Evolutionary conservation across 2,113 vertebrate genomes (phyloP).

Genomic region (Nibea coibor): DNA sequence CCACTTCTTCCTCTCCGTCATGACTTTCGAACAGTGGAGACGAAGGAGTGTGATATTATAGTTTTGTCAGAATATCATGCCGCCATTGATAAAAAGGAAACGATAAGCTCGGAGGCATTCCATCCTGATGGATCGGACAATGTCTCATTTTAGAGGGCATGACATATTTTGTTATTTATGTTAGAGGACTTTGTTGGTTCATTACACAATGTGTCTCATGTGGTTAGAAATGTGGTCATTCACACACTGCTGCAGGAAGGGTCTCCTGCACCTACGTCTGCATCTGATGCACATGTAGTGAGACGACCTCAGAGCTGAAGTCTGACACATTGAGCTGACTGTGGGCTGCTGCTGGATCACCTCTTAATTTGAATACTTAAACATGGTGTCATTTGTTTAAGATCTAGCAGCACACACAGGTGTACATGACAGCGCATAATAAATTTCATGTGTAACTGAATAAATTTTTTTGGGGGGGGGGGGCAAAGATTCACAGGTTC

Average conservation of each 20-base stretch:
- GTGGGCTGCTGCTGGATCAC: not conserved
- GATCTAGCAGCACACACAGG: not conserved
- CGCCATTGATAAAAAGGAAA: too few species aligned
- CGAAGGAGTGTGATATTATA: too few species aligned
- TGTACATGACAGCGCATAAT: not conserved
- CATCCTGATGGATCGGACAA: too few species aligned
- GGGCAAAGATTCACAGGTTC: not conserved
- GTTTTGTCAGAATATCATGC: too few species aligned
- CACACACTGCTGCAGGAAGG: not conserved
- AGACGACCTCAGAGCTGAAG: not conserved
- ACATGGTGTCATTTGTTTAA: not conserved
- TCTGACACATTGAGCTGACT: not conserved
- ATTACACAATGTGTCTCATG: too few species aligned
- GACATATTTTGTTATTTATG: too few species aligned
- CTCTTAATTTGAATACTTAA: constrained; percentile 16
- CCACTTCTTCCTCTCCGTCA: too few species aligned
- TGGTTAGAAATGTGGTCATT: too few species aligned
- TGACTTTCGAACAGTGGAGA: too few species aligned
- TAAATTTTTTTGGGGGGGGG: not conserved
- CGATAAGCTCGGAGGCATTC: too few species aligned
- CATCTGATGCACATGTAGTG: not conserved
- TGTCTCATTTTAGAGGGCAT: too few species aligned
- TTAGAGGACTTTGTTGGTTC: too few species aligned
- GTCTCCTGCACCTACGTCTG: not conserved
- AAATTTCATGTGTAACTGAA: not conserved